phyloP scores from a whole-genome alignment of 2,888 invertebrate species.

The Lasioglossum marginatum region DNA sequence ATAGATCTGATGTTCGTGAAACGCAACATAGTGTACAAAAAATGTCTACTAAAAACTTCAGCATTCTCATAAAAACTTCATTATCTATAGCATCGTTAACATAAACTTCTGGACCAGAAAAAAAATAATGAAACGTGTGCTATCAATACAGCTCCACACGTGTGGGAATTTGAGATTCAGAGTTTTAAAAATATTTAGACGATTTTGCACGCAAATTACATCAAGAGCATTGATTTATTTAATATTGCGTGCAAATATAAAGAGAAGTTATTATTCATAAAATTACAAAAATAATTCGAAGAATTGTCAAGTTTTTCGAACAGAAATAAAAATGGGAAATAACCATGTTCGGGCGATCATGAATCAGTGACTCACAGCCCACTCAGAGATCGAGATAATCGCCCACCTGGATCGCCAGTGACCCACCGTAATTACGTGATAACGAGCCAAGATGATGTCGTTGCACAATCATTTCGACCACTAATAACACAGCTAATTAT shows the following conservation, averaged over 20 bases:
- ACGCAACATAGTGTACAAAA: not conserved
- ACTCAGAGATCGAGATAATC: conserved; percentile 15
- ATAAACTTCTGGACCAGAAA: not conserved
- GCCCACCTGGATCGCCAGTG: conserved; percentile 11
- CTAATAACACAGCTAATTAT: conserved; percentile 20
- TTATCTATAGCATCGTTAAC: not conserved
- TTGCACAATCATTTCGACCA: not conserved
- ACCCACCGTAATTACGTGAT: conserved; percentile 27
- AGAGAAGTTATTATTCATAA: too few species aligned
- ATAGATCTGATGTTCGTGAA: not conserved
- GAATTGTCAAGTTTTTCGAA: too few species aligned
- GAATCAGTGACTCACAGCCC: conserved; percentile 18
- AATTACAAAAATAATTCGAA: too few species aligned
- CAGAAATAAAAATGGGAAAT: too few species aligned
- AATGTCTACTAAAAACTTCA: not conserved
- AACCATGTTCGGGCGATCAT: not conserved
- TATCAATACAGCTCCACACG: not conserved
- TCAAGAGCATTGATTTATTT: too few species aligned
- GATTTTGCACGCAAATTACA: too few species aligned
- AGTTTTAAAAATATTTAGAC: too few species aligned
- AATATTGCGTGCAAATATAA: too few species aligned
- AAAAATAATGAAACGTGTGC: not conserved
- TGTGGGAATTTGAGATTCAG: not conserved
- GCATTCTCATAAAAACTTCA: not conserved
- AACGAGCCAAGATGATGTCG: conserved; percentile 23